These are phyloP conservation scores for Lineus longissimus DNA, from an alignment of 1,140 invertebrate genomes.

Conservation along the genomic window DNA sequence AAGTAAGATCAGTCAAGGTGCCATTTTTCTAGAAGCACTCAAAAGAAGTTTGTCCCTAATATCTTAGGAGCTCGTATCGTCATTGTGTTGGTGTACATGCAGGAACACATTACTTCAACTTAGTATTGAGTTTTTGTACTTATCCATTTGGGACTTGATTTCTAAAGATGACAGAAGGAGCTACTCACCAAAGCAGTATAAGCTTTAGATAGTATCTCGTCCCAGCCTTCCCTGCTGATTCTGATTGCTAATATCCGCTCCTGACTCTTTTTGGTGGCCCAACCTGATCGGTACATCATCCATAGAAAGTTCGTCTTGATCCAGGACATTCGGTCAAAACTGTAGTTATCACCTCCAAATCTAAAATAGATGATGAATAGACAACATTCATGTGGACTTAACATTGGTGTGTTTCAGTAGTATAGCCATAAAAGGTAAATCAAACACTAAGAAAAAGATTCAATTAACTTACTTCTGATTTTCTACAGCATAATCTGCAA, in stretches of 20 bases:
- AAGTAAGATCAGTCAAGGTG: too few relatives aligned
- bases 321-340: slow-evolving; percentile 44
- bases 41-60: too few relatives aligned
- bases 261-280: slow-evolving; percentile 44
- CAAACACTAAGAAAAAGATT: neutral
- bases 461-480: slow-evolving; percentile 25
- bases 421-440: neutral
- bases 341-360: slow-evolving; percentile 38
- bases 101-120: too few relatives aligned
- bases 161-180: too few relatives aligned
- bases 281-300: slow-evolving; percentile 52
- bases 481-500: slow-evolving; percentile 36
- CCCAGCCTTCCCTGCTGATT: slow-evolving; percentile 35
- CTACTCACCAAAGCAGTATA: too few relatives aligned
- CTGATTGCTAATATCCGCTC: slow-evolving; percentile 42
- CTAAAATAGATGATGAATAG: slow-evolving; percentile 15
- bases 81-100: too few relatives aligned
- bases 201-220: slow-evolving; percentile 33
- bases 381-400: neutral
- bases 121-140: too few relatives aligned
- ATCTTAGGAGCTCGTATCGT: too few relatives aligned
- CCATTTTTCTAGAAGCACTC: too few relatives aligned
- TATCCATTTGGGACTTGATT: too few relatives aligned
- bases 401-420: neutral
- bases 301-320: slow-evolving; percentile 52